Evolutionary conservation across 2,888 invertebrate genomes (phyloP).

Genomic region (Sussaba pulchella): DNA sequence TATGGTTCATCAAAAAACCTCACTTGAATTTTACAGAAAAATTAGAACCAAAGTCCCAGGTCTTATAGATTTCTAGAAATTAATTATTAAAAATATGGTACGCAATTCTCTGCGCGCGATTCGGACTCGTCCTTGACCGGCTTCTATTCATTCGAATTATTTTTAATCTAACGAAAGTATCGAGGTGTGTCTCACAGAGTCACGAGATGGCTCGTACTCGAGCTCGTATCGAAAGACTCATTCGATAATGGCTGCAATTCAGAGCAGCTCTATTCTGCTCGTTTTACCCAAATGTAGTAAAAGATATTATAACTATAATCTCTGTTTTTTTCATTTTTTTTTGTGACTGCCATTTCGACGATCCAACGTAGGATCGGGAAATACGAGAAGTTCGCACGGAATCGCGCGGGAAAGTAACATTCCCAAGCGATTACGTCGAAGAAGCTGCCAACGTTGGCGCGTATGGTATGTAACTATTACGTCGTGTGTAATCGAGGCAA

Average conservation of each 20-base stretch:
- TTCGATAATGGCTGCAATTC: slow-evolving; percentile 10
- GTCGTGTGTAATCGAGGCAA: background rate
- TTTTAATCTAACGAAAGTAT: slow-evolving; percentile 43
- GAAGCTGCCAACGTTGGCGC: slow-evolving; percentile 38
- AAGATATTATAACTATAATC: no score
- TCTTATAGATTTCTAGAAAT: no score
- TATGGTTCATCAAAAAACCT: no score
- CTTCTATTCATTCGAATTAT: no score
- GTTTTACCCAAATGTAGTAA: no score
- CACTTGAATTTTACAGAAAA: no score
- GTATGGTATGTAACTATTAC: slow-evolving; percentile 29
- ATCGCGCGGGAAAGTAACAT: slow-evolving; percentile 62
- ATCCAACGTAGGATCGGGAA: slow-evolving; percentile 36
- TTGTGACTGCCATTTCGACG: slow-evolving; percentile 21
- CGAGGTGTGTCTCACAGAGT: slow-evolving; percentile 40
- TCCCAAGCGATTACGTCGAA: slow-evolving; percentile 60
- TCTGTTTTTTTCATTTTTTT: background rate
- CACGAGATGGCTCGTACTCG: slow-evolving; percentile 29
- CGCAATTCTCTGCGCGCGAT: no score
- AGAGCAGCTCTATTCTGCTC: background rate
- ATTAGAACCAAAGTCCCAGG: no score
- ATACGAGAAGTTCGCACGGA: slow-evolving; percentile 49
- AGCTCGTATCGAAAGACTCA: slow-evolving; percentile 15
- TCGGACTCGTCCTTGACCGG: no score
- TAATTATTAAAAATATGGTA: no score